Evolutionary conservation across 2,113 vertebrate species (phyloP), one percentile per base, ranked within the genome.

Genomic region (Sapayoa aenigma): DNA sequence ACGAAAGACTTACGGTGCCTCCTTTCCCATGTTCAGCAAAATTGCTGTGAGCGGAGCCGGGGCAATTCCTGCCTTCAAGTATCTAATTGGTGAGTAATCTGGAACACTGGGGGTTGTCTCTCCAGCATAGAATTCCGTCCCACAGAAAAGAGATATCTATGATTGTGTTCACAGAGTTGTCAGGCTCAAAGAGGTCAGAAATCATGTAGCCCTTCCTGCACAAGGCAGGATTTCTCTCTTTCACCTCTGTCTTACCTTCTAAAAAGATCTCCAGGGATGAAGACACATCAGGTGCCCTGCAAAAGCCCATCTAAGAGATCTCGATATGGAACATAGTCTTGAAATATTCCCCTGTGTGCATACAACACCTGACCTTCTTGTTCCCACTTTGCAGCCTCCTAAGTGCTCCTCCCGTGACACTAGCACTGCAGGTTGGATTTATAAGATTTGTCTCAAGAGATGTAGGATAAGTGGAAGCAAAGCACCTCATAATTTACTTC

Each of bases 21-120:
- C 99, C 65, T 99, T 99, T 81, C 99, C 99, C 12, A 98, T 99
- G 96, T 99, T 99, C 97, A 99, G 99, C 96, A 99, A 99, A 96
- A 98, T 98, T 5, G 96, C 98, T 3, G 99, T 99, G 56, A 98
- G 97, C 0, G 99, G 99, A 81, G 96, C 97, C 0, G 99, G 98
- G 62, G 98, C 98, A 56, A 99, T 99, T 95, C 99, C 99, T 37
- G 98, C 98, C 91, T 99, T 98, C 98, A 99, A 99, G 88, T 99
- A 99, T 95, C 98, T 99, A 17, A 97, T 94, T 55, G 97, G 99
- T 99, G 88, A 98, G 98, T 97, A 84, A 78, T 27, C 49, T n/a
- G 33, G 16, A 63, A 33, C 20, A 19, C 1, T 53, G 25, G 30
- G 37, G 11, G 19, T 30, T 82, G 17, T 44, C 71, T 68, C 60